These are phyloP conservation scores for Riparia riparia DNA, from an alignment of 2,113 vertebrate genomes.

Conservation along the genomic window DNA sequence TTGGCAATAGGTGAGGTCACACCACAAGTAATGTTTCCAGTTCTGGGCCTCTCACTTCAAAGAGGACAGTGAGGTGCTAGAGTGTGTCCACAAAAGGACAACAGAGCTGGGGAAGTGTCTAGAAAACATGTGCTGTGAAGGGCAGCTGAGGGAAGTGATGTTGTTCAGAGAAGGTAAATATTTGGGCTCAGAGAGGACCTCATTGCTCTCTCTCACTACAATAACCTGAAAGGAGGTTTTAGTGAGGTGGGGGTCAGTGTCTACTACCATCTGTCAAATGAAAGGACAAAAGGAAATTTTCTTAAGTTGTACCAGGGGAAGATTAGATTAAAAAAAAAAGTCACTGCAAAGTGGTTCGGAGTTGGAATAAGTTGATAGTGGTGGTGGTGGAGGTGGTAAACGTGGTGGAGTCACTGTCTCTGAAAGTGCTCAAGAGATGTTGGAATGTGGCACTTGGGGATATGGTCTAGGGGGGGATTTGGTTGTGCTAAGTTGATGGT, in stretches of 20 bases:
- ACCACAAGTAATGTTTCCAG: not conserved
- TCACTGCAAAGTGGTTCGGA: not conserved
- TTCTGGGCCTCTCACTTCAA: not conserved
- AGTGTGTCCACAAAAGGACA: not conserved
- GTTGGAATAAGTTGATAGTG: not conserved
- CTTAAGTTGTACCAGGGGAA: not conserved
- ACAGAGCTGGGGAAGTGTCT: accelerated
- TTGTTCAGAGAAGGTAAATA: not conserved
- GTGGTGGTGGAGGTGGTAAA: not conserved
- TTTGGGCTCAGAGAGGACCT: not conserved
- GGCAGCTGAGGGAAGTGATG: not conserved
- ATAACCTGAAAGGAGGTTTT: not conserved
- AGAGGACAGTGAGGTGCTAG: not conserved
- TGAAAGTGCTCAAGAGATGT: not conserved
- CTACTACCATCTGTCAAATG: not conserved
- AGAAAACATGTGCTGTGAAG: not conserved
- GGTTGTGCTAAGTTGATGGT: accelerated
- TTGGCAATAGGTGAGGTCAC: too few relatives aligned
- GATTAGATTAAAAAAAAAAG: not conserved
- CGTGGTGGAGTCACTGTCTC: not conserved
- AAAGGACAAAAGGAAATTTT: not conserved
- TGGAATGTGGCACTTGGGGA: not conserved
- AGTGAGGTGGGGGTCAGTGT: not conserved
- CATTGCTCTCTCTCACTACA: not conserved
- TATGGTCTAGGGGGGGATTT: not conserved